Percentiles rank a stretch among this genome's conserved stretches.
Evolutionary conservation across 2,113 vertebrate genomes (phyloP).

Genomic region (Tricholaema leucomelas): DNA sequence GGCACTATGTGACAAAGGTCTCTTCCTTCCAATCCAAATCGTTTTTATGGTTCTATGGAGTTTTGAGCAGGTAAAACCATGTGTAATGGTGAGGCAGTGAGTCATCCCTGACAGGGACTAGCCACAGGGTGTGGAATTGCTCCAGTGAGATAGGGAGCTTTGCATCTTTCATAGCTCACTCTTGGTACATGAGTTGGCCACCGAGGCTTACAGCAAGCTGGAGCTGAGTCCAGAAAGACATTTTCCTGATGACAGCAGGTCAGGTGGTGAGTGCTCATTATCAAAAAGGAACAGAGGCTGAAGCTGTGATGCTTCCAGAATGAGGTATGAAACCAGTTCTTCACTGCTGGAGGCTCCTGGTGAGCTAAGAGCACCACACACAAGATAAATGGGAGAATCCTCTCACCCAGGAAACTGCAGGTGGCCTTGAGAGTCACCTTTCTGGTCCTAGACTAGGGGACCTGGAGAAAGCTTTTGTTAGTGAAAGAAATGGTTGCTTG

Average conservation of each 20-base stretch:
- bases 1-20: not conserved
- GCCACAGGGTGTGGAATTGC: fast-evolving
- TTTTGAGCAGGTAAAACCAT: not conserved
- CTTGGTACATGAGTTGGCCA: not conserved
- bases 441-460: no score
- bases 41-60: not conserved
- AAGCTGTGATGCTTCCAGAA: not conserved
- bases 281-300: not conserved
- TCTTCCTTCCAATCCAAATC: not conserved
- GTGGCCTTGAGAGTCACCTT: not conserved
- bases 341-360: not conserved
- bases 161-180: not conserved
- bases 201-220: not conserved
- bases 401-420: not conserved
- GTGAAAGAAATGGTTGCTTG: not conserved
- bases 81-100: no score
- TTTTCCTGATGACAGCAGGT: fast-evolving
- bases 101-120: not conserved
- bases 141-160: not conserved
- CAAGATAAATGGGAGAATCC: not conserved
- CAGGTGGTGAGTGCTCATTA: not conserved
- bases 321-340: not conserved
- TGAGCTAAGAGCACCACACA: not conserved
- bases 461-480: fast-evolving
- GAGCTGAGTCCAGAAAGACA: not conserved